Conservation (phyloP, 2,113 vertebrate genomes). For the Agelaius tricolor region DNA sequence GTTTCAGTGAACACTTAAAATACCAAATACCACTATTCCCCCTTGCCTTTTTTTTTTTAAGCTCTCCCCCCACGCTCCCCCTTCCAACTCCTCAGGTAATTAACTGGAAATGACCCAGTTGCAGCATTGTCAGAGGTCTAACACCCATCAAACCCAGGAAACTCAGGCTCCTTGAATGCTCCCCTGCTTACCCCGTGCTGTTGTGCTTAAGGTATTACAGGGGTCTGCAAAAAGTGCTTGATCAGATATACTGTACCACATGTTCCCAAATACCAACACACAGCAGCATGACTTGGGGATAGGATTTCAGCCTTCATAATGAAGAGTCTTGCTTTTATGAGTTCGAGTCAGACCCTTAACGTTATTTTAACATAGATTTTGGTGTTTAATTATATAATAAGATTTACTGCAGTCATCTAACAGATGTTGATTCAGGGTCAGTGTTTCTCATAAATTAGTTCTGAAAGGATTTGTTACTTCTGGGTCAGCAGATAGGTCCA, state of each 20-base stretch:
- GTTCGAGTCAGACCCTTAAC: conserved; percentile 33
- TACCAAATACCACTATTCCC: neutral
- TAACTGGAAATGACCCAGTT: conserved; percentile 41
- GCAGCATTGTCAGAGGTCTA: conserved; percentile 30
- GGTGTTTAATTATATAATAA: conserved; percentile 57
- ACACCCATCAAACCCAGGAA: conserved; percentile 50
- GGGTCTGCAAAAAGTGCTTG: neutral
- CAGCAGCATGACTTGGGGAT: conserved; percentile 1
- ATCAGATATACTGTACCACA: neutral
- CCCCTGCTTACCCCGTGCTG: conserved; percentile 20
- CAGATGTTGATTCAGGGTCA: conserved; percentile 68
- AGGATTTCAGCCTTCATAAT: conserved; percentile 34
- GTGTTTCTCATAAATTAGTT: conserved; percentile 58
- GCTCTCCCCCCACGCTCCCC: neutral
- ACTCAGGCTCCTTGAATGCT: neutral
- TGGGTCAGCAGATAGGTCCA: conserved; percentile 71
- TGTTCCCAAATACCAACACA: conserved; percentile 6
- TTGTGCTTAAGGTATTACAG: conserved; percentile 16
- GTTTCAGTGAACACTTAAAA: neutral
- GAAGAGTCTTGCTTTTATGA: conserved; percentile 24
- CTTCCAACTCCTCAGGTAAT: conserved; percentile 17
- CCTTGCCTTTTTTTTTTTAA: neutral
- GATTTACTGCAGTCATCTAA: conserved; percentile 68
- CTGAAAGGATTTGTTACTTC: conserved; percentile 70
- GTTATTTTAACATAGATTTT: conserved; percentile 61